Percentiles rank a stretch among this genome's conserved stretches.
Evolutionary conservation across 2,888 invertebrate genomes (phyloP).

Genomic region (Conchocele bisecta): DNA sequence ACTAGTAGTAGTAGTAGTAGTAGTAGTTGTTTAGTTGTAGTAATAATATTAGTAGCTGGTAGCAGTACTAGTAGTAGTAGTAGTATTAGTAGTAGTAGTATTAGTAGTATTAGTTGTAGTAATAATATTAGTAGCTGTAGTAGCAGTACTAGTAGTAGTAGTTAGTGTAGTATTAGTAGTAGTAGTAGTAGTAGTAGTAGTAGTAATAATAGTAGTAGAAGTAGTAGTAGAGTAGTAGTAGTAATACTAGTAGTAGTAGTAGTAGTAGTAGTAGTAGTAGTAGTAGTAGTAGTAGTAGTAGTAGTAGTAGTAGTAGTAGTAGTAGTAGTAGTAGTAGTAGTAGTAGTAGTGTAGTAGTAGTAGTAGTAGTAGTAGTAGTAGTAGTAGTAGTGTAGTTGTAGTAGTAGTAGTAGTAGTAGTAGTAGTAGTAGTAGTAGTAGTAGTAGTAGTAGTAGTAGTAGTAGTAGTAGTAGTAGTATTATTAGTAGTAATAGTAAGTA

Average conservation of each 20-base stretch:
- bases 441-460: conserved; percentile 8
- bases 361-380: conserved; percentile 3
- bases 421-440: conserved; percentile 13
- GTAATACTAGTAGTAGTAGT: conserved; percentile 5
- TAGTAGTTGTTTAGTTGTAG: conserved; percentile 2
- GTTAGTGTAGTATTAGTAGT: neutral
- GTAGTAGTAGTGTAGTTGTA: conserved; percentile 4
- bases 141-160: neutral
- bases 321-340: conserved; percentile 17
- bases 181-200: neutral
- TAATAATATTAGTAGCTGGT: neutral
- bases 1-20: conserved; percentile 3
- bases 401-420: conserved; percentile 23
- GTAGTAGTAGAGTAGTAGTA: conserved; percentile 3
- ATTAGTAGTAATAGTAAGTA: conserved; percentile 10
- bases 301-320: conserved; percentile 12
- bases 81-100: conserved; percentile 5
- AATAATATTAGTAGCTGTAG: conserved; percentile 1
- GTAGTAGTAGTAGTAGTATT: conserved; percentile 19
- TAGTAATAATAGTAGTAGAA: neutral
- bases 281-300: conserved; percentile 17
- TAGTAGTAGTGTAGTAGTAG: conserved; percentile 1
- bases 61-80: neutral
- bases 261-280: conserved; percentile 12
- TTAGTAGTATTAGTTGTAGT: conserved; percentile 7